Conservation (phyloP, 2,797 vertebrate genomes). For the Tarsius wallacei region DNA sequence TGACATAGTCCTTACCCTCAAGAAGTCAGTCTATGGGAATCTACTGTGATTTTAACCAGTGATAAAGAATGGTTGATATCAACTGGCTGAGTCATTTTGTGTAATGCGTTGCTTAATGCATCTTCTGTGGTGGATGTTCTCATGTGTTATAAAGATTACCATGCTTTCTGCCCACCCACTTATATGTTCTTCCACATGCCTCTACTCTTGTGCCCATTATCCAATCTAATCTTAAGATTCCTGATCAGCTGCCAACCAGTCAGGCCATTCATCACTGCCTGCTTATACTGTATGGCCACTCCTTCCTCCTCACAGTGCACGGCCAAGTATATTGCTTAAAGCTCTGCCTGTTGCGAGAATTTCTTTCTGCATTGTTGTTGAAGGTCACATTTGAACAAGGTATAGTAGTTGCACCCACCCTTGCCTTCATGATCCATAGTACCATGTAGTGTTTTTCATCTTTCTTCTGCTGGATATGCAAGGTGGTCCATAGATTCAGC, state of each 20-base stretch:
- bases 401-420: neutral
- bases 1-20: neutral
- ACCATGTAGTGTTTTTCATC: no score
- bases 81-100: neutral
- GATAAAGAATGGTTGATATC: neutral
- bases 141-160: neutral
- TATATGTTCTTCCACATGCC: neutral
- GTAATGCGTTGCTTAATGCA: neutral
- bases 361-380: neutral
- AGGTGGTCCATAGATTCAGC: neutral
- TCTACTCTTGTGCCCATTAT: neutral
- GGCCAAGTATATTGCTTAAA: no score
- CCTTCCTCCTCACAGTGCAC: neutral
- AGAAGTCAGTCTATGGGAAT: neutral
- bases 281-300: rapidly evolving
- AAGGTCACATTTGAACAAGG: neutral
- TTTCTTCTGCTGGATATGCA: neutral
- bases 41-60: neutral
- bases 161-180: neutral
- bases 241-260: neutral
- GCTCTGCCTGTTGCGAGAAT: neutral
- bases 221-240: neutral
- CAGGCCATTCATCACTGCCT: neutral
- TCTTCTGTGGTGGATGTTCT: neutral
- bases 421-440: rapidly evolving